Evolutionary conservation across 2,888 invertebrate genomes (phyloP).

Genomic region (Melanotus villosus): DNA sequence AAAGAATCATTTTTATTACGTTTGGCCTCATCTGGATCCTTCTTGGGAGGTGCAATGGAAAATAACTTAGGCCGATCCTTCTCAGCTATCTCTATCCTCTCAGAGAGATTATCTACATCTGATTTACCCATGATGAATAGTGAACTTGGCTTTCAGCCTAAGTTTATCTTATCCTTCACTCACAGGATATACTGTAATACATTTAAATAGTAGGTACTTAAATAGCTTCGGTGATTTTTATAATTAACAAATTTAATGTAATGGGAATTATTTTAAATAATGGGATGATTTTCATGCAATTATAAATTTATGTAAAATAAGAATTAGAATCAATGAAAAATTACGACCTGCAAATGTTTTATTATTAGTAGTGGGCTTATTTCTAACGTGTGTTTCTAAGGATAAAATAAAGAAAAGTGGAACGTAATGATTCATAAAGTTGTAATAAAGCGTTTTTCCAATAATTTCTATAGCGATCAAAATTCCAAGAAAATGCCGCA

Average conservation of each 20-base stretch:
- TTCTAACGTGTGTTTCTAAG: neutral
- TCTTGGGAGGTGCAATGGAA: slow-evolving; percentile 14
- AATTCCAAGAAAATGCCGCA: neutral
- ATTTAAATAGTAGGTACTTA: no score
- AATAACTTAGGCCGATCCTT: slow-evolving; percentile 21
- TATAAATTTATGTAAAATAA: neutral
- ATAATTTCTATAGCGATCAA: neutral
- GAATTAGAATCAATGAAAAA: no score
- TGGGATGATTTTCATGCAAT: no score
- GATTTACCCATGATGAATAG: slow-evolving; percentile 38
- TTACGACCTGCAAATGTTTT: neutral
- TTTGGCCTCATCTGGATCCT: slow-evolving; percentile 3
- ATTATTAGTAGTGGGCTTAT: neutral
- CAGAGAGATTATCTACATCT: slow-evolving; percentile 16
- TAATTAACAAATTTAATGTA: no score
- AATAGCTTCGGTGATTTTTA: no score
- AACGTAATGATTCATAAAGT: neutral
- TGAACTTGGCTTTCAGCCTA: neutral
- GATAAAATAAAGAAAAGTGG: slow-evolving; percentile 1
- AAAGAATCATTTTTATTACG: slow-evolving; percentile 37
- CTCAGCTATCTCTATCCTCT: slow-evolving; percentile 28
- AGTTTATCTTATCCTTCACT: slow-evolving; percentile 8
- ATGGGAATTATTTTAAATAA: no score
- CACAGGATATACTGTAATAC: neutral
- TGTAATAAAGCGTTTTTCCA: neutral